These are phyloP conservation scores for Cylindroiulus punctatus DNA, from an alignment of 2,888 invertebrate genomes.

Conservation along the genomic window DNA sequence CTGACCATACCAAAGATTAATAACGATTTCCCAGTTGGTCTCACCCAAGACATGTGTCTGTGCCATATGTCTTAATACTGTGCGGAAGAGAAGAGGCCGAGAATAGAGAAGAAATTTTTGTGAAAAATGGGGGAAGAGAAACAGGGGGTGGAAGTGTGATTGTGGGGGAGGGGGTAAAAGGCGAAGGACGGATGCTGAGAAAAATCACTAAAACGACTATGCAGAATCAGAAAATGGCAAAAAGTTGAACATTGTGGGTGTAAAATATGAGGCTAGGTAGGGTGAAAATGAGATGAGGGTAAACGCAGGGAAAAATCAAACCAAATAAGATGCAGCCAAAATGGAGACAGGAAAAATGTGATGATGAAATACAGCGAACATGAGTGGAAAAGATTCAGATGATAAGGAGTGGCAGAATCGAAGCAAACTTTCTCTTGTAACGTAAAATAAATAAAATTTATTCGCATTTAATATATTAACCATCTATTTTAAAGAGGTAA, in stretches of 20 bases:
- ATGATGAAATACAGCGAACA: not conserved
- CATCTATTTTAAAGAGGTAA: too few species aligned
- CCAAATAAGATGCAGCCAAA: conserved; percentile 30
- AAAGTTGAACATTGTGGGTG: not conserved
- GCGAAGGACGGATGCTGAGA: not conserved
- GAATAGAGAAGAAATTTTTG: conserved; percentile 30
- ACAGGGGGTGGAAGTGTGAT: conserved; percentile 1
- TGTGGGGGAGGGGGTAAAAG: not conserved
- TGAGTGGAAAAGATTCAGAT: not conserved
- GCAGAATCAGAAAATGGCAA: conserved; percentile 26
- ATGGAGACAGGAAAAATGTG: not conserved
- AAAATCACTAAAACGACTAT: conserved; percentile 44
- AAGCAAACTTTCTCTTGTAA: not conserved
- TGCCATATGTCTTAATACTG: conserved; percentile 54
- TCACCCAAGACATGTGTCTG: conserved; percentile 53
- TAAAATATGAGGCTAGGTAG: not conserved
- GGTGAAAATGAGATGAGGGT: not conserved
- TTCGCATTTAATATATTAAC: too few species aligned
- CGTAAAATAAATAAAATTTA: too few species aligned
- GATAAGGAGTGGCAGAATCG: not conserved
- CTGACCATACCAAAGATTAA: conserved; percentile 55
- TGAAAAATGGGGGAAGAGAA: conserved; percentile 26
- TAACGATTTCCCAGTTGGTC: conserved; percentile 53
- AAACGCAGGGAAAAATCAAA: not conserved
- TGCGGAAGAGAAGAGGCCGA: conserved; percentile 45